Evolutionary conservation across 1,140 invertebrate species (phyloP).

Genomic region (Brachionus angularis): DNA sequence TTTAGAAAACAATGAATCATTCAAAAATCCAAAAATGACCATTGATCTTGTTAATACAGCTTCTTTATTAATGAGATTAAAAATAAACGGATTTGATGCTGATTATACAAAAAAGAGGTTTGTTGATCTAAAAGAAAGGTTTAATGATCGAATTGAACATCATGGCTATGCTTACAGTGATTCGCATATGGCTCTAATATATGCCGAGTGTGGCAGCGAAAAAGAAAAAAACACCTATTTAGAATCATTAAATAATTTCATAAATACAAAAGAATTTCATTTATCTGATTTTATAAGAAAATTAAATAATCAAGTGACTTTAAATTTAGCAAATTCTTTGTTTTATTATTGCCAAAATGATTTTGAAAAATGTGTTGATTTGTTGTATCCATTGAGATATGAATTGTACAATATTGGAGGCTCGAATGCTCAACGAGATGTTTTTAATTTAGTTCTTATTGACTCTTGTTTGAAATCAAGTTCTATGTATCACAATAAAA

Average conservation of each 20-base stretch:
- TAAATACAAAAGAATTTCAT: neutral
- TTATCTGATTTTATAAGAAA: conserved; percentile 6
- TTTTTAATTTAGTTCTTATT: conserved; percentile 24
- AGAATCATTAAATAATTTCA: neutral
- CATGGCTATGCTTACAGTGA: conserved; percentile 40
- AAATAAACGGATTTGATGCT: neutral
- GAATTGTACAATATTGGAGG: conserved; percentile 20
- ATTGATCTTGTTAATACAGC: conserved; percentile 32
- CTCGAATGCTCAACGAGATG: conserved; percentile 40
- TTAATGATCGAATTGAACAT: conserved; percentile 6
- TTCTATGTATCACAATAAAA: neutral
- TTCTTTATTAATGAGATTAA: conserved; percentile 5
- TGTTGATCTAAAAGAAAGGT: neutral
- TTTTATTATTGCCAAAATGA: neutral
- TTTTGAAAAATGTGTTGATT: conserved; percentile 8
- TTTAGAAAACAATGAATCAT: neutral
- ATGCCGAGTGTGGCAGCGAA: conserved; percentile 2
- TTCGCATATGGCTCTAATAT: conserved; percentile 28
- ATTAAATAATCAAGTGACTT: neutral
- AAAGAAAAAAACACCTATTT: conserved; percentile 9
- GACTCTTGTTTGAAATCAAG: conserved; percentile 1
- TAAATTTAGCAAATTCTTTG: neutral
- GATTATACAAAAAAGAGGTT: neutral
- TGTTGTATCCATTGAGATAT: conserved; percentile 29
- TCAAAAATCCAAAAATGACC: neutral